phyloP scores from a whole-genome alignment of 2,113 vertebrate genomes.

The Psophia crepitans region DNA sequence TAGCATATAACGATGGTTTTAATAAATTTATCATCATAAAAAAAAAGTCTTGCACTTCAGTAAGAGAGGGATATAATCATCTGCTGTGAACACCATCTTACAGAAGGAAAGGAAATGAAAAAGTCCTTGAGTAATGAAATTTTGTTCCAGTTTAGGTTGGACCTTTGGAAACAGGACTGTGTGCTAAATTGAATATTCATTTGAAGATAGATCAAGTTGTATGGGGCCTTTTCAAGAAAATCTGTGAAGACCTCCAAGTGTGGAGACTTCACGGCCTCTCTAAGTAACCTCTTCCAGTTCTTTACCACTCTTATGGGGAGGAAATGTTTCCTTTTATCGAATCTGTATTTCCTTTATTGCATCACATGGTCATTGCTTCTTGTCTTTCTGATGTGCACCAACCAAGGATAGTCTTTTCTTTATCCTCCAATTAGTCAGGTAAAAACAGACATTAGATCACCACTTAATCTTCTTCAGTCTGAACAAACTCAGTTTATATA shows the following conservation, averaged over 20 bases:
- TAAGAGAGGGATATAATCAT: background rate
- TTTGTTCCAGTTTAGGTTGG: background rate
- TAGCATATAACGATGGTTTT: background rate
- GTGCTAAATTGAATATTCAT: background rate
- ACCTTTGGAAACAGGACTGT: background rate
- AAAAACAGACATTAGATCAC: background rate
- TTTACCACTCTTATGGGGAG: accelerated
- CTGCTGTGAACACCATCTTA: background rate
- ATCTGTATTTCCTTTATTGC: background rate
- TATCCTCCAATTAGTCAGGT: background rate
- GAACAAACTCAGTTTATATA: background rate
- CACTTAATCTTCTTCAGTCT: background rate
- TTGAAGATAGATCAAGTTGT: background rate
- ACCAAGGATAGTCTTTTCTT: background rate
- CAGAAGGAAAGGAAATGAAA: background rate
- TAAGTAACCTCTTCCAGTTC: background rate
- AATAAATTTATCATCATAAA: background rate
- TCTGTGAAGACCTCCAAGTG: background rate
- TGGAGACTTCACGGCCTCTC: background rate
- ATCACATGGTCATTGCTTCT: background rate
- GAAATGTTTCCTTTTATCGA: background rate
- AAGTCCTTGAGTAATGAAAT: background rate
- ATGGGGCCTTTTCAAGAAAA: background rate
- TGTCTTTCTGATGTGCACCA: background rate
- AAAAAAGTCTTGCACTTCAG: background rate